Conservation (phyloP, 2,888 invertebrate species). For the Oxycera nigricornis region DNA sequence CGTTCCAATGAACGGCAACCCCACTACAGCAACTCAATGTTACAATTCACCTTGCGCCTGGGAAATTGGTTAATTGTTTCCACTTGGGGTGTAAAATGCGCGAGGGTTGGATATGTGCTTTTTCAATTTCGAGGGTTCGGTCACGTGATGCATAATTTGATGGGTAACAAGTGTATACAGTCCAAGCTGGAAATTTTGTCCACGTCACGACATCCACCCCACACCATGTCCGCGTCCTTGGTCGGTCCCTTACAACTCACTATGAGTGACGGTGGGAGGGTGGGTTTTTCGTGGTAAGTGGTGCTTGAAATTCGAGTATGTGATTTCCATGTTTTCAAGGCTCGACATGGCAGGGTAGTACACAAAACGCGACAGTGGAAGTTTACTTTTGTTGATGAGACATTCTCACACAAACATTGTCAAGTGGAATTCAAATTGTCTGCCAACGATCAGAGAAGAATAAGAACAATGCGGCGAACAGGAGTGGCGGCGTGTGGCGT, state of each 20-base stretch:
- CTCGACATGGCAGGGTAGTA: background rate
- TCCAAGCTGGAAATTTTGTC: slow-evolving; percentile 2
- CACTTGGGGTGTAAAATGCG: slow-evolving; percentile 50
- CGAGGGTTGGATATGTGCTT: slow-evolving; percentile 31
- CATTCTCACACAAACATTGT: slow-evolving; percentile 40
- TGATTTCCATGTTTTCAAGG: slow-evolving; percentile 43
- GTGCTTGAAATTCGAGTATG: slow-evolving; percentile 45
- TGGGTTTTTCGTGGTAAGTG: slow-evolving; percentile 33
- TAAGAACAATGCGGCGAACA: background rate
- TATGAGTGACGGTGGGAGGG: background rate
- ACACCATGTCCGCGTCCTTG: background rate
- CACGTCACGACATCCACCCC: background rate
- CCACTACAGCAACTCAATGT: background rate
- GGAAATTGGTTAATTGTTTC: slow-evolving; percentile 53
- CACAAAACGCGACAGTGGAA: background rate
- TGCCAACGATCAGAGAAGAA: slow-evolving; percentile 40
- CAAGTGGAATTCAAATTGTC: slow-evolving; percentile 45
- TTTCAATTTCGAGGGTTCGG: slow-evolving; percentile 48
- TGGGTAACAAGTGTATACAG: slow-evolving; percentile 52
- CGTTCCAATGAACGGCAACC: too few species aligned
- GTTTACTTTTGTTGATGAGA: slow-evolving; percentile 44
- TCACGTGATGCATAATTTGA: slow-evolving; percentile 53
- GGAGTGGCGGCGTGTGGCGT: background rate
- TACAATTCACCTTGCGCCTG: slow-evolving; percentile 33
- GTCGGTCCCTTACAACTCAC: background rate